A percentile compares a stretch with the other conserved stretches of the same genome.
These are phyloP conservation scores for Albula goreensis DNA, from an alignment of 2,113 vertebrate genomes.

Conservation along the genomic window DNA sequence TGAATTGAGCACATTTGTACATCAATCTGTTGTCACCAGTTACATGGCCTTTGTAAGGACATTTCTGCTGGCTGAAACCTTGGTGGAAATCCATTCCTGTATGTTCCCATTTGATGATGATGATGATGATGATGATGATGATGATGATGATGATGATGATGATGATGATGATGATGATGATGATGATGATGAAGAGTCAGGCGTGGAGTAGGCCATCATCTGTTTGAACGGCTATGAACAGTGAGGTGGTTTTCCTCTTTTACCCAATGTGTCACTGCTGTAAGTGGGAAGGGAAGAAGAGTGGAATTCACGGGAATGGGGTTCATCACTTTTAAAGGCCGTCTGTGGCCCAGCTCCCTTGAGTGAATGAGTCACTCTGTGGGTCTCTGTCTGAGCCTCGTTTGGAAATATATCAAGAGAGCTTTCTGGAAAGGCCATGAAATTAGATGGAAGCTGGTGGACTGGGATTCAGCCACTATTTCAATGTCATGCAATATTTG, in stretches of 20 bases:
- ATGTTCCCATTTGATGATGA: background rate
- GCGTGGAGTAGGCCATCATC: constrained; percentile 46
- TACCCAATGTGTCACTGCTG: constrained; percentile 35
- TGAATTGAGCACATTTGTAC: too few species aligned
- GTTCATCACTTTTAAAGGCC: background rate
- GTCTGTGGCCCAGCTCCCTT: constrained; percentile 8
- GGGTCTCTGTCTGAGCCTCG: background rate
- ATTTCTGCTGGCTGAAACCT: background rate
- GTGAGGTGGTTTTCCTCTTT: constrained; percentile 57
- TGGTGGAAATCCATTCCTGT: too few species aligned
- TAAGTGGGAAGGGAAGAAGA: constrained; percentile 28
- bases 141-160: background rate
- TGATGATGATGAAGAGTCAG: too few species aligned
- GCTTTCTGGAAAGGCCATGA: constrained; percentile 40
- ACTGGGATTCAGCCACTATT: background rate
- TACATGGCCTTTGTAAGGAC: too few species aligned
- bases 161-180: too few species aligned
- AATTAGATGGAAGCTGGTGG: background rate
- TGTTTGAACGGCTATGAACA: constrained; percentile 14
- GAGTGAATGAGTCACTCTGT: constrained; percentile 43
- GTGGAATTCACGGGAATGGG: constrained; percentile 45
- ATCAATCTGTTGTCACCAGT: too few species aligned
- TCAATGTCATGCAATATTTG: background rate
- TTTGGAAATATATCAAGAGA: constrained; percentile 28
- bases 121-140: too few species aligned